Conservation (phyloP, 1,140 invertebrate species). For the Drosophila nannoptera region DNA sequence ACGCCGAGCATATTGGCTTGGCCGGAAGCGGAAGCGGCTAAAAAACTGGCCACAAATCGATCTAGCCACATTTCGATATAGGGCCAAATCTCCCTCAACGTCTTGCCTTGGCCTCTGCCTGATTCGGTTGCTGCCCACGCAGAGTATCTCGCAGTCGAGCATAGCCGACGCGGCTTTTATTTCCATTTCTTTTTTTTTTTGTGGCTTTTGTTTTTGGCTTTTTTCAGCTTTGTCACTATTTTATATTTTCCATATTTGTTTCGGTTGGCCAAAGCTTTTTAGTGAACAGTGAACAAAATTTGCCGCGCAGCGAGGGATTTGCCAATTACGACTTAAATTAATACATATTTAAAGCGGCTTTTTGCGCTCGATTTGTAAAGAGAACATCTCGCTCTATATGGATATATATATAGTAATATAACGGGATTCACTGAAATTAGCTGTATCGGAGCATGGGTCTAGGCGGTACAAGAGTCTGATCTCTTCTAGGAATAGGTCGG, state of each 20-base stretch:
- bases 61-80: too few relatives aligned
- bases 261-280: conserved; percentile 7
- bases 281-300: neutral
- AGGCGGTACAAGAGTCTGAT: too few relatives aligned
- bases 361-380: neutral
- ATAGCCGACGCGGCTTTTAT: too few relatives aligned
- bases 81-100: too few relatives aligned
- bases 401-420: too few relatives aligned
- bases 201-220: neutral
- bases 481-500: too few relatives aligned
- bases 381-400: neutral
- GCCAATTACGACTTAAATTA: conserved; percentile 8
- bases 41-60: too few relatives aligned
- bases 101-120: too few relatives aligned
- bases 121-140: too few relatives aligned
- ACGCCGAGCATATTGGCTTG: neutral
- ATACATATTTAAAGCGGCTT: conserved; percentile 1
- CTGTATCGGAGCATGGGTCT: too few relatives aligned
- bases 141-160: too few relatives aligned
- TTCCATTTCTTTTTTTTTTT: neutral
- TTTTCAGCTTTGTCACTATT: neutral
- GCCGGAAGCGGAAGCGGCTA: neutral
- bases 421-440: too few relatives aligned
- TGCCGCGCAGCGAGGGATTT: neutral
- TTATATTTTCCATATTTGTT: neutral